Conservation (phyloP, 1,140 invertebrate genomes). For the Aphelinus atriplicis region DNA sequence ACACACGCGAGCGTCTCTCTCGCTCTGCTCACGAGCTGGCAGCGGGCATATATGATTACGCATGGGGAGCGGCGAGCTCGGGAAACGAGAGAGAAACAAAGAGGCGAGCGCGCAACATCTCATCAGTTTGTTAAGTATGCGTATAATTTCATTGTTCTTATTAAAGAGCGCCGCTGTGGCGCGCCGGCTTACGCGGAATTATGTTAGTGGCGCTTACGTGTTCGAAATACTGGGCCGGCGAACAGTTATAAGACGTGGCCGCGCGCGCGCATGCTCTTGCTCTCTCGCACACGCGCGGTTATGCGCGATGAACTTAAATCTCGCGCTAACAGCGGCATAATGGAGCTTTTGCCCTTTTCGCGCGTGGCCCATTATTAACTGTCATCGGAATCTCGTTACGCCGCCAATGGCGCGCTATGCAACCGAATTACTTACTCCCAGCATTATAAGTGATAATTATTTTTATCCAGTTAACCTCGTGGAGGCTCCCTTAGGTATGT, state of each 20-base stretch:
- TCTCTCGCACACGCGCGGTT: background rate
- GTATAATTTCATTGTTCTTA: conserved; percentile 44
- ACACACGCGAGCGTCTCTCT: too few species aligned
- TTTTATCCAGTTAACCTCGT: too few species aligned
- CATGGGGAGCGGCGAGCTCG: too few species aligned
- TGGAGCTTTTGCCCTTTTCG: background rate
- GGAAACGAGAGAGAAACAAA: too few species aligned
- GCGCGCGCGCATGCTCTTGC: background rate
- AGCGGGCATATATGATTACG: too few species aligned
- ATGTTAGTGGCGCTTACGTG: conserved; percentile 35
- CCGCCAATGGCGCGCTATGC: too few species aligned
- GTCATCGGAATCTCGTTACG: conserved; percentile 3
- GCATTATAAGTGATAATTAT: too few species aligned
- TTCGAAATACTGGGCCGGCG: conserved; percentile 11
- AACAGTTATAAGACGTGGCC: conserved; percentile 5
- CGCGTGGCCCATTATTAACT: background rate
- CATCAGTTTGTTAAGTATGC: conserved; percentile 39
- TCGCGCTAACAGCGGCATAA: background rate
- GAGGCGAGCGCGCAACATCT: too few species aligned
- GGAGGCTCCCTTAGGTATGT: too few species aligned
- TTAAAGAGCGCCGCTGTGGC: conserved; percentile 12
- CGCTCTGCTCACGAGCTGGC: too few species aligned
- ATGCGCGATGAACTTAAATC: background rate
- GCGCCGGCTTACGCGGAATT: conserved; percentile 39
- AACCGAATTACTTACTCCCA: too few species aligned